phyloP scores from a whole-genome alignment of 2,797 vertebrate genomes.

The Pygocentrus nattereri region DNA sequence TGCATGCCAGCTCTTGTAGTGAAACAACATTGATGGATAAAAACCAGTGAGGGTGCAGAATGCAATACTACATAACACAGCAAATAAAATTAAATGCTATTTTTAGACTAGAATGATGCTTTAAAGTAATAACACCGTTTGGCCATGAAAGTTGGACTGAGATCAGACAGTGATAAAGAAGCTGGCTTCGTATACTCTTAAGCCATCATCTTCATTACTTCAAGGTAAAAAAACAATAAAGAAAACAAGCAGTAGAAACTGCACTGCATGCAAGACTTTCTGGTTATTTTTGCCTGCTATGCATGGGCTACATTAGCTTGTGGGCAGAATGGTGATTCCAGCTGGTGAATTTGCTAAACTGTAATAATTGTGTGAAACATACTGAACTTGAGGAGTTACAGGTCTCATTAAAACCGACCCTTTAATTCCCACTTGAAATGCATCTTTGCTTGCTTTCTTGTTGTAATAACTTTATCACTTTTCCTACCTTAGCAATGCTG shows the following conservation, averaged over 20 bases:
- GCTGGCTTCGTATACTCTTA: slow-evolving; percentile 47
- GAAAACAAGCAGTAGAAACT: neutral
- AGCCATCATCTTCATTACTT: slow-evolving; percentile 40
- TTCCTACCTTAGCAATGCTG: neutral
- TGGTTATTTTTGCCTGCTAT: neutral
- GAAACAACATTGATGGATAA: too few species aligned
- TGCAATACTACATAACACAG: too few species aligned
- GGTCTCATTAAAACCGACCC: too few species aligned
- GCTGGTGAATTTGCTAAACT: too few species aligned
- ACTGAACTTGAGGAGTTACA: too few species aligned
- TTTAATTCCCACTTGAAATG: neutral
- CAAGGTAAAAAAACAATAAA: neutral
- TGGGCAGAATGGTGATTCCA: too few species aligned
- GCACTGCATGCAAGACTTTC: neutral
- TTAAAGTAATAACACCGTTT: slow-evolving; percentile 62
- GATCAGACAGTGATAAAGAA: slow-evolving; percentile 60
- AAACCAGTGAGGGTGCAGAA: too few species aligned
- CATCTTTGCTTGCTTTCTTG: neutral
- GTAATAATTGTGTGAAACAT: too few species aligned
- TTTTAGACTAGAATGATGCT: too few species aligned
- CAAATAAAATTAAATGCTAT: too few species aligned
- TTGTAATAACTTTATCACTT: neutral
- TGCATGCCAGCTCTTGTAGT: too few species aligned
- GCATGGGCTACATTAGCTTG: too few species aligned
- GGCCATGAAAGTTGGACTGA: slow-evolving; percentile 58